These are phyloP conservation scores for Nasua narica DNA, from an alignment of 2,797 vertebrate genomes.

Conservation along the genomic window DNA sequence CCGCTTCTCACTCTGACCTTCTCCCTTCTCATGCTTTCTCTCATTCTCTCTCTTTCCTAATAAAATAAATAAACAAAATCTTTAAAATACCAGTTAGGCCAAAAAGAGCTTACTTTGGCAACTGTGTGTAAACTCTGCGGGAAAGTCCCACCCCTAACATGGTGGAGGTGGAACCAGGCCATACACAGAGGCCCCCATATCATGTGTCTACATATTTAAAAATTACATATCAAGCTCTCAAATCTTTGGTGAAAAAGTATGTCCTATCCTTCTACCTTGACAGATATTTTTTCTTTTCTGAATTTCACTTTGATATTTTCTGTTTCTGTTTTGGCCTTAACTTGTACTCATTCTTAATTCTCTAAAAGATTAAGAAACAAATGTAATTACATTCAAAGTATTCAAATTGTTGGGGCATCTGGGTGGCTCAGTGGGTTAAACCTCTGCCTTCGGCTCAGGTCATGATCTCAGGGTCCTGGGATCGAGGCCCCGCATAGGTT, in stretches of 20 bases:
- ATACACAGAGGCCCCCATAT: background rate
- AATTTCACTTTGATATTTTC: conserved; percentile 10
- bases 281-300: background rate
- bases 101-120: background rate
- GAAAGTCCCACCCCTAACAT: background rate
- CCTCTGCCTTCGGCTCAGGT: no score
- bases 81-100: background rate
- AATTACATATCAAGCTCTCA: background rate
- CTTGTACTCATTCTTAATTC: background rate
- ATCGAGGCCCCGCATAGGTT: no score
- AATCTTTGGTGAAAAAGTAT: background rate
- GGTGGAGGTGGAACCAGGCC: background rate
- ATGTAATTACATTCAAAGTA: background rate
- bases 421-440: no score
- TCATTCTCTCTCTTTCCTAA: no score
- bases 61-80: no score
- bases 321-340: background rate
- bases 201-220: background rate
- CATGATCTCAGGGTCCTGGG: no score
- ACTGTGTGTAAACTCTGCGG: background rate
- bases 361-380: background rate
- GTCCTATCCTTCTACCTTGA: background rate
- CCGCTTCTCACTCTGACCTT: no score
- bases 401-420: no score
- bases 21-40: no score